phyloP scores from a whole-genome alignment of 1,140 invertebrate species.

The Berghia stephanieae region DNA sequence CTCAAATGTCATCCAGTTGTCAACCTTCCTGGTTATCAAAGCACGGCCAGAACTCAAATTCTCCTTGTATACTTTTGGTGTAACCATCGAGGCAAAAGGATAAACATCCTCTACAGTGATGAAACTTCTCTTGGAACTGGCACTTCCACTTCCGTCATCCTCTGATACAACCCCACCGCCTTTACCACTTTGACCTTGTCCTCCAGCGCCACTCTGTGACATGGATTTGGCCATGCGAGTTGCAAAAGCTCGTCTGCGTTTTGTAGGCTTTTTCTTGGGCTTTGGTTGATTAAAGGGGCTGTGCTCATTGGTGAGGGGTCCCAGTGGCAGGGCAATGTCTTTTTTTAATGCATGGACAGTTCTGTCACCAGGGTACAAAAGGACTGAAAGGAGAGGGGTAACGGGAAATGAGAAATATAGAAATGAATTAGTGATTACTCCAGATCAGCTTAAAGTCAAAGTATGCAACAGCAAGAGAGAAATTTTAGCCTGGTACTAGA shows the following conservation, averaged over 20 bases:
- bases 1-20: slow-evolving; percentile 65
- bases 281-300: slow-evolving; percentile 39
- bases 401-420: no score
- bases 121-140: background rate
- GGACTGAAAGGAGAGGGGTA: no score
- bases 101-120: slow-evolving; percentile 38
- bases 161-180: background rate
- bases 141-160: background rate
- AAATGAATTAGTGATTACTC: no score
- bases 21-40: slow-evolving; percentile 46
- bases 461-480: no score
- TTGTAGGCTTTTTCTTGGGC: no score
- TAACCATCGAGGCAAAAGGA: slow-evolving; percentile 38
- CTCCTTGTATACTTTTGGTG: slow-evolving; percentile 41
- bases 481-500: no score
- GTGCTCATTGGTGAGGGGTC: slow-evolving; percentile 10
- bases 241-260: no score
- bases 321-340: slow-evolving; percentile 18
- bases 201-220: background rate
- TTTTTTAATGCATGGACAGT: slow-evolving; percentile 42
- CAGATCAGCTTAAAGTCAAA: no score
- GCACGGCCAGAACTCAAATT: slow-evolving; percentile 60
- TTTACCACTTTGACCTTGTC: no score
- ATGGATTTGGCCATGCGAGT: no score
- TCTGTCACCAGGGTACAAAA: slow-evolving; percentile 59